Percentiles rank a stretch among this genome's conserved stretches.
These are phyloP conservation scores for Sclerurus mexicanus DNA, from an alignment of 2,113 vertebrate species.

Conservation along the genomic window DNA sequence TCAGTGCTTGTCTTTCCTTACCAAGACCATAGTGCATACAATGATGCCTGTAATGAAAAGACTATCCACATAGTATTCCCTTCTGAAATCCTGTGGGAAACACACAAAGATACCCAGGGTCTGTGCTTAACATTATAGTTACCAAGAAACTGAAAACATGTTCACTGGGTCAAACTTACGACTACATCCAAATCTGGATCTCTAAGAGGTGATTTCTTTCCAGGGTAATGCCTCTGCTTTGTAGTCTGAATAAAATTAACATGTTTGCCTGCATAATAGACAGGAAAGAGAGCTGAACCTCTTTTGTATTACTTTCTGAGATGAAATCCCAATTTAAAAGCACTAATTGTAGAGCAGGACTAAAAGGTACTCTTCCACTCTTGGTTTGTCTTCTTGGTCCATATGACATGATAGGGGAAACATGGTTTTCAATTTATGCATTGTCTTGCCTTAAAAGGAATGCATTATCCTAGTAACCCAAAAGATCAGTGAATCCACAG, in stretches of 20 bases:
- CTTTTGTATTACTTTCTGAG: background rate
- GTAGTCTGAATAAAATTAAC: background rate
- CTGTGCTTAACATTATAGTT: background rate
- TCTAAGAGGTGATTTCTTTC: background rate
- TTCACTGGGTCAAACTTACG: background rate
- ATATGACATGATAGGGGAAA: background rate
- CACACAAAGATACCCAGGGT: fast-evolving
- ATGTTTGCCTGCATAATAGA: background rate
- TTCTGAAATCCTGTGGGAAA: background rate
- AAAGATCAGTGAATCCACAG: background rate
- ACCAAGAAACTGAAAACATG: background rate
- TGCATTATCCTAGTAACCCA: background rate
- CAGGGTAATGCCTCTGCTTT: fast-evolving
- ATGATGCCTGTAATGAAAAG: background rate
- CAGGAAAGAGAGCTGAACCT: background rate
- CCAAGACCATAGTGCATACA: fast-evolving
- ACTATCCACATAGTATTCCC: fast-evolving
- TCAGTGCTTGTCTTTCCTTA: background rate
- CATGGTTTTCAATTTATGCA: fast-evolving
- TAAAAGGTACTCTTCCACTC: background rate
- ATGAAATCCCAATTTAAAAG: background rate
- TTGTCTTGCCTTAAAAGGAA: background rate
- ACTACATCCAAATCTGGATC: background rate
- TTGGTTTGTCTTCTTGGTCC: background rate
- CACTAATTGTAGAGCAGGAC: background rate